phyloP scores from a whole-genome alignment of 2,888 invertebrate genomes.

The Resseliella maxima region DNA sequence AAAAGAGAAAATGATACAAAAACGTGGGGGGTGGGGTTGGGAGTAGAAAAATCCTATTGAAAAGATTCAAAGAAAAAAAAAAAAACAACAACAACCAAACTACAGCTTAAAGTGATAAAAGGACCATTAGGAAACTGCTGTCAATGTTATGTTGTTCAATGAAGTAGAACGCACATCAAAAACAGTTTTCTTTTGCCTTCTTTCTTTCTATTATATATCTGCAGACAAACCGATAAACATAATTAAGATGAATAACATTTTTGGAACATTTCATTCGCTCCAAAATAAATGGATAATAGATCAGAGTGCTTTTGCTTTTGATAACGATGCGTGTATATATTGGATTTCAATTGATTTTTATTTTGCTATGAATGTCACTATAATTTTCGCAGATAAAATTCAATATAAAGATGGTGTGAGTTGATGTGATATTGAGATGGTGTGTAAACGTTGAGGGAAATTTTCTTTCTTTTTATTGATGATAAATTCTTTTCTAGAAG shows the following conservation, averaged over 20 bases:
- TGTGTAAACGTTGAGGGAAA: not conserved
- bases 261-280: not conserved
- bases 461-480: too few relatives aligned
- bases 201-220: not conserved
- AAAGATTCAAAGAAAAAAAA: not conserved
- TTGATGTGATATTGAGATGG: not conserved
- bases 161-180: not conserved
- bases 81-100: not conserved
- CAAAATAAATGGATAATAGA: not conserved
- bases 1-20: not conserved
- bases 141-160: not conserved
- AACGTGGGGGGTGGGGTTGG: too few relatives aligned
- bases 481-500: not conserved
- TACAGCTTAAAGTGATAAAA: constrained; percentile 16
- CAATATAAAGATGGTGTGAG: too few relatives aligned
- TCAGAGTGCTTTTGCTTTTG: not conserved
- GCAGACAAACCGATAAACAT: not conserved
- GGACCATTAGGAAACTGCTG: not conserved
- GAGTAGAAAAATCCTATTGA: not conserved
- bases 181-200: not conserved
- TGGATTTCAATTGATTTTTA: not conserved
- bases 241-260: not conserved
- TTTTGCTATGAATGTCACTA: not conserved
- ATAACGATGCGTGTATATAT: not conserved
- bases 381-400: not conserved